Evolutionary conservation across 2,113 vertebrate species (phyloP), one percentile per base, ranked within the genome.

Genomic region (Chamaea fasciata): DNA sequence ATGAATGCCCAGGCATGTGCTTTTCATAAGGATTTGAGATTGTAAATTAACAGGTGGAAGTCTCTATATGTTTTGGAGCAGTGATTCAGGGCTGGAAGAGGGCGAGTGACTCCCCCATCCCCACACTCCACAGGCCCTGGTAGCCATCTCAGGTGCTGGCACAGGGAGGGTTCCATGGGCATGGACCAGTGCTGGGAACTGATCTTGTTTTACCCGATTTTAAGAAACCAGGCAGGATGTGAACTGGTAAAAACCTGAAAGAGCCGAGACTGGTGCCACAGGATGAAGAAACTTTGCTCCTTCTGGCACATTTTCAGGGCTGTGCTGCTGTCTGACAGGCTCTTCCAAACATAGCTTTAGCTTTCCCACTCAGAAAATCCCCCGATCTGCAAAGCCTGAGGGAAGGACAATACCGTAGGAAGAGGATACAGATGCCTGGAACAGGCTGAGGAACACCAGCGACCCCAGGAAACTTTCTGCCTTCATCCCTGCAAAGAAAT

Each of bases 401-500:
- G 10, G 19, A 57, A n/a, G 22, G 30, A 41, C 47, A 35, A 21
- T 92, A 95, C 96, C 92, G 1, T 52, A 27, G 19, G 37, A 64
- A 60, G 76, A 90, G 42, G 79, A 67, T 3, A 22, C 49, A 28
- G 64, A 23, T 44, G 81, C n/a, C 22, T 85, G 92, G 60, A 74
- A 28, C 44, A 74, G 18, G n/a, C 15, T 82, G 83, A 96, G 50
- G 30, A 57, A 2, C 24, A 64, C 56, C 91, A 98, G 76, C 33
- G 83, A 42, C 21, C 67, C 96, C 41, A 79, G 62, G 10, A 92
- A 71, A 42, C 44, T 56, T 64, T 86, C 27, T 87, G 94, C 76
- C 91, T 89, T 96, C 97, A 97, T 95, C 63, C 88, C 97, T 97
- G 79, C 78, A 80, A 96, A 92, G 37, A 28, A 56, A 94, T 5